phyloP scores from a whole-genome alignment of 2,797 vertebrate species.

The Microctenopoma steveboyesi region DNA sequence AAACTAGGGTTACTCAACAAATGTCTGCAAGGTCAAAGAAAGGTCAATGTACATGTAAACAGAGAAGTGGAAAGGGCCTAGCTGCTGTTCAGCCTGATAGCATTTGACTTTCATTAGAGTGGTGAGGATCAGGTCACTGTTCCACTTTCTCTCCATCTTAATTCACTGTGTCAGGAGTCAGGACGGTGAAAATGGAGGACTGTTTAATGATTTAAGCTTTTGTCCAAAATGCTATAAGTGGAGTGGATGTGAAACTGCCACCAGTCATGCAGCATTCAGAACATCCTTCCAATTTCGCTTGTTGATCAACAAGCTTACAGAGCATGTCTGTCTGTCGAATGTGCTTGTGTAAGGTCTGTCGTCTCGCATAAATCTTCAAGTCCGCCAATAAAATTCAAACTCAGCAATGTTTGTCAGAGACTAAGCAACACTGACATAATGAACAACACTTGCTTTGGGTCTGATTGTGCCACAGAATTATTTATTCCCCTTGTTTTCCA shows the following conservation, averaged over 20 bases:
- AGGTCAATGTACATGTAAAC: slow-evolving; percentile 73
- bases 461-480: slow-evolving; percentile 53
- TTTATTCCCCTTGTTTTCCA: slow-evolving; percentile 50
- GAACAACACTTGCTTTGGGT: slow-evolving; percentile 57
- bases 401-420: slow-evolving; percentile 59
- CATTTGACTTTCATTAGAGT: slow-evolving; percentile 68
- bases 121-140: slow-evolving; percentile 61
- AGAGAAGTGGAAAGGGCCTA: slow-evolving; percentile 49
- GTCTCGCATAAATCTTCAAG: slow-evolving; percentile 48
- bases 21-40: slow-evolving; percentile 55
- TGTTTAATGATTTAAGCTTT: slow-evolving; percentile 30
- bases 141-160: slow-evolving; percentile 44
- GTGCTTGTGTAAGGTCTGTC: slow-evolving; percentile 43
- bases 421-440: slow-evolving; percentile 60
- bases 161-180: slow-evolving; percentile 20
- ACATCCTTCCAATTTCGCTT: slow-evolving; percentile 37
- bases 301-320: slow-evolving; percentile 49
- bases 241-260: slow-evolving; percentile 45
- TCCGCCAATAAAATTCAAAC: slow-evolving; percentile 40
- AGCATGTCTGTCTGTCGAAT: slow-evolving; percentile 41
- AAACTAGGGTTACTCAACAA: slow-evolving; percentile 60
- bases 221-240: slow-evolving; percentile 11
- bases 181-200: slow-evolving; percentile 13
- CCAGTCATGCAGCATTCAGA: slow-evolving; percentile 49
- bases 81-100: slow-evolving; percentile 60